Evolutionary conservation across 37 sponge, comb jelly and placozoan species (phyloP).

Genomic region (Oscarella lobularis): DNA sequence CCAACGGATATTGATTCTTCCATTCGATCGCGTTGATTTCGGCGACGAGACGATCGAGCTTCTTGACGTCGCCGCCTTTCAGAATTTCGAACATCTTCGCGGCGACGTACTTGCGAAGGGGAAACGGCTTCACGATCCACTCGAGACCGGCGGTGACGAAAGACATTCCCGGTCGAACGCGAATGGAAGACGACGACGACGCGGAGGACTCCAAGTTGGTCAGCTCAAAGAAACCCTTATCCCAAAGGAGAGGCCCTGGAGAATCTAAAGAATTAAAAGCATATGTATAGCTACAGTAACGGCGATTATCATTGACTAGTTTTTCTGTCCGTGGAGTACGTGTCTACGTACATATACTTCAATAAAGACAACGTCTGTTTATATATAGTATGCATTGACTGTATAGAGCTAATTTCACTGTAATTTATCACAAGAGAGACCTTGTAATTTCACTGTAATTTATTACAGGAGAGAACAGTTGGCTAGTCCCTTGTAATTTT

Average conservation of each 20-base stretch:
- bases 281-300: no score
- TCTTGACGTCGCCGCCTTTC: not conserved
- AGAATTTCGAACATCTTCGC: not conserved
- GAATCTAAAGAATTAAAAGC: no score
- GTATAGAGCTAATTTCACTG: no score
- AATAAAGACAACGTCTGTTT: not conserved
- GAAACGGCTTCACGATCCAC: not conserved
- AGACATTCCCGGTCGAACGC: not conserved
- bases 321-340: not conserved
- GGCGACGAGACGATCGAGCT: not conserved
- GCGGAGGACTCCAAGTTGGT: not conserved
- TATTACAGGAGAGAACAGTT: no score
- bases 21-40: not conserved
- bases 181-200: not conserved
- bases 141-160: not conserved
- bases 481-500: no score
- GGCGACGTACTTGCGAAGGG: not conserved
- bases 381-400: no score
- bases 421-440: no score
- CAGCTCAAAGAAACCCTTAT: not conserved
- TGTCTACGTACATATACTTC: not conserved
- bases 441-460: no score
- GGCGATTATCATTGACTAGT: no score
- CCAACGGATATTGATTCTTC: constrained; percentile 2
- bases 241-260: not conserved